A percentile compares a stretch with the other conserved stretches of the same genome.
phyloP scores from a whole-genome alignment of 2,113 vertebrate species.

The Caracal caracal region DNA sequence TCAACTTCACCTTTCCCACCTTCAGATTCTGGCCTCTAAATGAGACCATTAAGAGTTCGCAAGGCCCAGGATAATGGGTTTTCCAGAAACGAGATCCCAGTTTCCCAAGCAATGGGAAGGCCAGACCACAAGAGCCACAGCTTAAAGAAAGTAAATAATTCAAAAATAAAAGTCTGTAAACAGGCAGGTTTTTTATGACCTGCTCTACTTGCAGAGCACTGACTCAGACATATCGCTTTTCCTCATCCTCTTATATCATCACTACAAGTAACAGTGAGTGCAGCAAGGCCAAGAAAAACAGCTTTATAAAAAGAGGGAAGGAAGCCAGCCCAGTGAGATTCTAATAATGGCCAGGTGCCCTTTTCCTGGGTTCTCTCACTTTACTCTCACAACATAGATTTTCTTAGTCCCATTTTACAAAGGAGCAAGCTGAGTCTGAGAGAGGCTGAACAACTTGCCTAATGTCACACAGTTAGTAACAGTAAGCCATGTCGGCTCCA shows the following conservation, averaged over 20 bases:
- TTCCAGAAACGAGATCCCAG: conserved; percentile 55
- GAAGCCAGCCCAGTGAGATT: not conserved
- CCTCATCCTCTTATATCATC: conserved; percentile 26
- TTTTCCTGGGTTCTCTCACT: not conserved
- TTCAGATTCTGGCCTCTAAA: conserved; percentile 54
- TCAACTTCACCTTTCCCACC: conserved; percentile 39
- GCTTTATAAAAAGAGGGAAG: not conserved
- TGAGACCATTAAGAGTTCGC: conserved; percentile 48
- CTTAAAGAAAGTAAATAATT: conserved; percentile 58
- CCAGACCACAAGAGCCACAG: conserved; percentile 49
- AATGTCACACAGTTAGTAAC: not conserved
- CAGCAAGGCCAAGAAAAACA: not conserved
- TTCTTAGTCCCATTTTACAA: conserved; percentile 19
- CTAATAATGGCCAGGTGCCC: not conserved
- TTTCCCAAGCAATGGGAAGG: conserved; percentile 34
- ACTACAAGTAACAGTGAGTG: not conserved
- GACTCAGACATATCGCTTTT: conserved; percentile 2
- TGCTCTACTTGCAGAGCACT: not conserved
- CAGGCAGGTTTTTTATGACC: conserved; percentile 38
- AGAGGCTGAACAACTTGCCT: not conserved
- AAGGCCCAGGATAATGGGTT: conserved; percentile 65
- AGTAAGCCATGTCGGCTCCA: not conserved
- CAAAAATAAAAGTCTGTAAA: conserved; percentile 67
- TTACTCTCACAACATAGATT: not conserved
- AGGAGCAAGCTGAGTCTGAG: not conserved